Percentiles rank a stretch among this genome's conserved stretches.
These are phyloP conservation scores for Champsocephalus esox DNA, from an alignment of 2,797 vertebrate species.

Conservation along the genomic window DNA sequence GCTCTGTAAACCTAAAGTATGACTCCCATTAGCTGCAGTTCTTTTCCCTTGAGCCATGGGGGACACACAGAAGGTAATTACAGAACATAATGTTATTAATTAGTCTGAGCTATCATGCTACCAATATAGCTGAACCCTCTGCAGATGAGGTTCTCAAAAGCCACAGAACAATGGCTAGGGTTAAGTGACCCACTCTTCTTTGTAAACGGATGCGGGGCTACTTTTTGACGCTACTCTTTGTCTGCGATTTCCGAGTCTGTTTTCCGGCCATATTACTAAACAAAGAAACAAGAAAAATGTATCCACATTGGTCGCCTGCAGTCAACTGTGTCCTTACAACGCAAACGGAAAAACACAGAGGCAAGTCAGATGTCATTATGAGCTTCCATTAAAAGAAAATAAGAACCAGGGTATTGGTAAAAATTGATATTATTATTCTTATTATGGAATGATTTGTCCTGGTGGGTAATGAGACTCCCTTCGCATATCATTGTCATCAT, in stretches of 20 bases:
- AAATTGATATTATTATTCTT: conserved; percentile 1
- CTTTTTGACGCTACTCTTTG: conserved; percentile 27
- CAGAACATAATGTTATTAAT: conserved; percentile 85
- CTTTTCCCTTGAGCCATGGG: conserved; percentile 66
- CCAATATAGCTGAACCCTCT: conserved; percentile 53
- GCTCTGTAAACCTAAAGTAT: conserved; percentile 71
- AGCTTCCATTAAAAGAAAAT: not conserved
- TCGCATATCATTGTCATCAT: conserved; percentile 13
- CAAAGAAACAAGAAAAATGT: conserved; percentile 27
- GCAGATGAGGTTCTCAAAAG: conserved; percentile 61
- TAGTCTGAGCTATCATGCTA: conserved; percentile 66
- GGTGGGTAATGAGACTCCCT: conserved; percentile 31
- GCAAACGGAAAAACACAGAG: not conserved
- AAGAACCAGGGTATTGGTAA: not conserved
- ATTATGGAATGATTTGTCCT: conserved; percentile 15
- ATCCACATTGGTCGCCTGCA: conserved; percentile 33
- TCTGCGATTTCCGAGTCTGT: conserved; percentile 23
- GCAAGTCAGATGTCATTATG: conserved; percentile 27
- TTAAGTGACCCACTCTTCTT: conserved; percentile 68
- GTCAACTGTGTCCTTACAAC: conserved; percentile 47
- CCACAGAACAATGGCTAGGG: conserved; percentile 48
- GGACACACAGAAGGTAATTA: conserved; percentile 82
- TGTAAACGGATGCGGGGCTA: conserved; percentile 45
- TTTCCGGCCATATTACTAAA: conserved; percentile 30
- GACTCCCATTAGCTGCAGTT: conserved; percentile 73